Evolutionary conservation across 2,113 vertebrate species (phyloP).

Genomic region (Raja brachyura): DNA sequence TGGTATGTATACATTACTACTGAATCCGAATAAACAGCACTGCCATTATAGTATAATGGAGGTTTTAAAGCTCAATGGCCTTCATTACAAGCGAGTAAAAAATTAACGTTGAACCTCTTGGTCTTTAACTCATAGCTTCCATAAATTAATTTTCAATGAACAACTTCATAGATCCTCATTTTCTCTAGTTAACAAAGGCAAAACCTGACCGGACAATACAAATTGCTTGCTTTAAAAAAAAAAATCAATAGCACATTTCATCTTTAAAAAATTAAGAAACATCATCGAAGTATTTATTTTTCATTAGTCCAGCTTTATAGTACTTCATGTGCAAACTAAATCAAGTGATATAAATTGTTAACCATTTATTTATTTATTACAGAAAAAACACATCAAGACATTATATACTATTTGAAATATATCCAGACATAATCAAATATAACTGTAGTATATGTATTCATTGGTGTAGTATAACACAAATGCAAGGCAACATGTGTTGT

Average conservation of each 20-base stretch:
- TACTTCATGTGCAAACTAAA: constrained; percentile 37
- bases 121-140: background rate
- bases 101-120: constrained; percentile 21
- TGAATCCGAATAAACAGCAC: constrained; percentile 22
- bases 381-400: constrained; percentile 98
- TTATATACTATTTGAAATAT: constrained; percentile 99
- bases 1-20: constrained; percentile 16
- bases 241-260: constrained; percentile 31
- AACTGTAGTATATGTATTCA: constrained; percentile 92
- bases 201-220: constrained; percentile 32
- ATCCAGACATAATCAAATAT: constrained; percentile 98
- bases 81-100: constrained; percentile 30
- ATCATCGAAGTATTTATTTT: constrained; percentile 37
- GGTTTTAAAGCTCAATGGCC: background rate
- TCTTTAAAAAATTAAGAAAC: constrained; percentile 36
- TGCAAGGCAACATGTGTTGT: constrained; percentile 64
- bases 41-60: background rate
- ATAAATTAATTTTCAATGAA: constrained; percentile 28
- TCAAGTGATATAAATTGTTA: constrained; percentile 98
- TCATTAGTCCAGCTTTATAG: constrained; percentile 35
- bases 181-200: constrained; percentile 27
- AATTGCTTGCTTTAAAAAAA: constrained; percentile 34
- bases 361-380: constrained; percentile 92
- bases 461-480: constrained; percentile 98
- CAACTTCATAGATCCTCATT: background rate